These are phyloP conservation scores for Lordiphosa collinella DNA, from an alignment of 1,140 invertebrate genomes.

Conservation along the genomic window DNA sequence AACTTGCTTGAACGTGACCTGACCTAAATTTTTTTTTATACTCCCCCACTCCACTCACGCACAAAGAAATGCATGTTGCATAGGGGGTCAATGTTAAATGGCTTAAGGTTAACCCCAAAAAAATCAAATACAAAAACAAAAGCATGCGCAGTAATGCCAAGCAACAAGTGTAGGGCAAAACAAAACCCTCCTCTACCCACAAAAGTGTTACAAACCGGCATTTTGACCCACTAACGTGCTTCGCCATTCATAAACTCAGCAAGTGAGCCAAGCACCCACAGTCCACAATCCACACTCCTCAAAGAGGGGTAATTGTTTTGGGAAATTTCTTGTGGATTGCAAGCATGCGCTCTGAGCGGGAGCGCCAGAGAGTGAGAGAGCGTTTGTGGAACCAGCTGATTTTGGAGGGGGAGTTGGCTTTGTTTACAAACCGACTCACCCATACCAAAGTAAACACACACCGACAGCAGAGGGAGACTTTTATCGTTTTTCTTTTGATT, in stretches of 20 bases:
- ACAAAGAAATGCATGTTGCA: constrained; percentile 44
- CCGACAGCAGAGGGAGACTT: background rate
- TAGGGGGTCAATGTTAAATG: constrained; percentile 60
- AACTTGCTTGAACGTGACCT: constrained; percentile 46
- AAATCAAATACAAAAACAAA: background rate
- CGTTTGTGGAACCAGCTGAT: constrained; percentile 35
- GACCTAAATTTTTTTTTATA: constrained; percentile 11
- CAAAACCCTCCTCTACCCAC: constrained; percentile 31
- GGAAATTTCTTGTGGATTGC: constrained; percentile 60
- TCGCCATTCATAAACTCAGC: constrained; percentile 53
- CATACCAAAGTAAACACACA: constrained; percentile 16
- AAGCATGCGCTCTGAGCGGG: constrained; percentile 48
- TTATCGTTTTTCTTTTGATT: constrained; percentile 11
- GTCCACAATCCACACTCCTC: constrained; percentile 31
- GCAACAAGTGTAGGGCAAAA: constrained; percentile 19
- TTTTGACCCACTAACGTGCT: constrained; percentile 67
- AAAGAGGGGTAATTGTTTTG: constrained; percentile 72
- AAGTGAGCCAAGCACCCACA: constrained; percentile 34
- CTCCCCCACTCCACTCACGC: too few relatives aligned
- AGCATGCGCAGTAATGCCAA: constrained; percentile 42
- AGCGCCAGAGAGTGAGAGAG: constrained; percentile 6
- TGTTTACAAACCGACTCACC: constrained; percentile 55
- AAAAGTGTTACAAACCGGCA: constrained; percentile 36
- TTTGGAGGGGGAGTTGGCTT: constrained; percentile 16
- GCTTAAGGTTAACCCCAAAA: constrained; percentile 26